Conservation (phyloP, 64 coral and sea anemone species). For the Pocillopora damicornis region DNA sequence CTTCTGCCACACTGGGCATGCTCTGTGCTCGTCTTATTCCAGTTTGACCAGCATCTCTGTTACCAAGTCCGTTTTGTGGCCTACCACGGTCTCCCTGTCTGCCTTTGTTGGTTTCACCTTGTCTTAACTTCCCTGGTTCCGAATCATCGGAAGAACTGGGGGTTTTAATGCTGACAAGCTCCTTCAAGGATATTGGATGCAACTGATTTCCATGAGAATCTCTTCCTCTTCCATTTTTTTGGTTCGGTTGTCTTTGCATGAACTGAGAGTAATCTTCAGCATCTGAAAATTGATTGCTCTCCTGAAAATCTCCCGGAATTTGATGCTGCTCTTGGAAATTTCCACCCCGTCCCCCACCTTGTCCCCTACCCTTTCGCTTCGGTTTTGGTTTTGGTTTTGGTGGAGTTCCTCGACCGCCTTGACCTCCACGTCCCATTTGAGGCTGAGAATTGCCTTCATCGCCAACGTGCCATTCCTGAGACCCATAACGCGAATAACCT, state of each 20-base stretch:
- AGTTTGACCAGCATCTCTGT: not conserved
- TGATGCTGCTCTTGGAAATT: too few relatives aligned
- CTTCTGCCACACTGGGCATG: not conserved
- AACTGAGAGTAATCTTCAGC: too few relatives aligned
- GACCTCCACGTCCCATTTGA: not conserved
- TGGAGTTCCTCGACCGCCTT: not conserved
- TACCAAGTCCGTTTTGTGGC: not conserved
- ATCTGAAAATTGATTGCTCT: too few relatives aligned
- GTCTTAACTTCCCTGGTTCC: too few relatives aligned
- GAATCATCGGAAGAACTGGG: too few relatives aligned
- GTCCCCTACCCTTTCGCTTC: not conserved
- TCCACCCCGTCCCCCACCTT: not conserved
- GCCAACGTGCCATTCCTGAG: not conserved
- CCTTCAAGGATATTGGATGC: not conserved
- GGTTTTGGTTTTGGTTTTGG: not conserved
- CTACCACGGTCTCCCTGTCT: not conserved
- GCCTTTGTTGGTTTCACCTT: not conserved
- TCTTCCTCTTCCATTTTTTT: too few relatives aligned
- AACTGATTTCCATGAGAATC: too few relatives aligned
- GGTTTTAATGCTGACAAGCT: too few relatives aligned
- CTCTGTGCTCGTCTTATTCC: not conserved
- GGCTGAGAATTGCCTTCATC: not conserved
- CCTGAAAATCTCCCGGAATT: too few relatives aligned
- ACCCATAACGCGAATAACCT: too few relatives aligned
- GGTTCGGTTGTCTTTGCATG: too few relatives aligned